Base-by-base conservation (phyloP, 2,113 vertebrate species). In the Dryoscopus gambensis region DNA sequence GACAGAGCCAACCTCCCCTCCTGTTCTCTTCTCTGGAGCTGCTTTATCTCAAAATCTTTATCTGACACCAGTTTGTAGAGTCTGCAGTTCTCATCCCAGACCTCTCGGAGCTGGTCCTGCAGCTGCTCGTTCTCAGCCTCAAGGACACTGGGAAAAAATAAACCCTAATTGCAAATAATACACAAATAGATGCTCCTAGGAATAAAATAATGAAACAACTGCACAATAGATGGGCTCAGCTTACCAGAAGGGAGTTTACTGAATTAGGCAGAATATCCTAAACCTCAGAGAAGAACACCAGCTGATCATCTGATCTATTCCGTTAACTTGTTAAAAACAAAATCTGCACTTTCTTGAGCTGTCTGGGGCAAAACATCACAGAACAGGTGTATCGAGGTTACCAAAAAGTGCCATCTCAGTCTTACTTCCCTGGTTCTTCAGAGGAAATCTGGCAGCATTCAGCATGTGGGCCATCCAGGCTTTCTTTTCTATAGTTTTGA, bases 31-130 rank as follows among this genome's bases (percentile, higher is more conserved):
- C 97, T 99, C 87, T 98, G 98, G 77, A 99, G 97, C 83, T 98
- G 98, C 63, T 98, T 98, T 71, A 99, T 98, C 94, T 99, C 99
- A 95, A 99, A 99, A 53, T 99, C 98, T 83, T 98, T 99, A 81
- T 99, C 99, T 35, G 96, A 96, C 60, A 99, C 71, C 17, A 99
- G 98, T 95, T 99, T 99, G 92, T 98, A 97, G 15, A 99, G 95
- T 3, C 99, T 97, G 64, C 98, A 98, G 14, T 99, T 99, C 97
- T 99, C 99, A 83, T 99, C 99, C 28, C 89, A 96, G 1, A 98
- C 88, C 93, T 98, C 98, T 77, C 99, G 97, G 81, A 99, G 89
- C 78, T 98, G 97, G 20, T 98, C 97, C 11, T 96, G 97, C 24
- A 99, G 97, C 87, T 97, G 96, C 56, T 98, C 87, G 0, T 98